phyloP scores from a whole-genome alignment of 2,113 vertebrate genomes.

The Crypturellus undulatus region DNA sequence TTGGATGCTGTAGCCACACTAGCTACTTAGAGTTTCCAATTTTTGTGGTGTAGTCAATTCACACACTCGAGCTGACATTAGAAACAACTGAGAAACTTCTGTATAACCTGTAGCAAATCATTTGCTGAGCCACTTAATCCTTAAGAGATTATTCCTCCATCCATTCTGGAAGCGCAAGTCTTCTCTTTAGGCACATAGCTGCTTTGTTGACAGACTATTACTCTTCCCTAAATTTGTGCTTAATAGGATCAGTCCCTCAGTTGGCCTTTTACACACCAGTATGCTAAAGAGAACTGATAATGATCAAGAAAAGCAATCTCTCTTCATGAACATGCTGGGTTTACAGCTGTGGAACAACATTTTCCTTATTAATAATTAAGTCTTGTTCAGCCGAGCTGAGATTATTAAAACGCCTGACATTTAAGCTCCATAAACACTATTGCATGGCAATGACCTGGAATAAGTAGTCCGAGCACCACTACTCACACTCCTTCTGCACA shows the following conservation, averaged over 20 bases:
- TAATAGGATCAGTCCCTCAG: neutral
- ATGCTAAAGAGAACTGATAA: neutral
- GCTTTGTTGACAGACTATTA: neutral
- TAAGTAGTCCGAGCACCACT: neutral
- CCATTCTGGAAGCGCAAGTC: neutral
- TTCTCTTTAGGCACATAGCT: neutral
- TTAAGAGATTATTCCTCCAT: neutral
- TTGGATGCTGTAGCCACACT: neutral
- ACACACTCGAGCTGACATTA: neutral
- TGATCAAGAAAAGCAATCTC: neutral
- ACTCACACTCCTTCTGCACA: neutral
- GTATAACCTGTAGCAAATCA: fast-evolving
- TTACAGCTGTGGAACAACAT: neutral
- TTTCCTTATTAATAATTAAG: slow-evolving; percentile 29
- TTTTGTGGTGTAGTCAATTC: neutral
- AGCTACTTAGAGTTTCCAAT: neutral
- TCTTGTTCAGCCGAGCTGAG: neutral
- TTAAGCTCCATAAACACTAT: slow-evolving; percentile 24
- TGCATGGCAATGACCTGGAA: neutral
- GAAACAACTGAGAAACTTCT: neutral
- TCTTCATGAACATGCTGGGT: neutral
- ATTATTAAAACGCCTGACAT: slow-evolving; percentile 34
- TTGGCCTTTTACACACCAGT: neutral
- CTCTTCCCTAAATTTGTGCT: neutral
- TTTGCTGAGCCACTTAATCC: neutral